phyloP scores from a whole-genome alignment of 2,888 invertebrate genomes.

The Arrhopalites spinosus region DNA sequence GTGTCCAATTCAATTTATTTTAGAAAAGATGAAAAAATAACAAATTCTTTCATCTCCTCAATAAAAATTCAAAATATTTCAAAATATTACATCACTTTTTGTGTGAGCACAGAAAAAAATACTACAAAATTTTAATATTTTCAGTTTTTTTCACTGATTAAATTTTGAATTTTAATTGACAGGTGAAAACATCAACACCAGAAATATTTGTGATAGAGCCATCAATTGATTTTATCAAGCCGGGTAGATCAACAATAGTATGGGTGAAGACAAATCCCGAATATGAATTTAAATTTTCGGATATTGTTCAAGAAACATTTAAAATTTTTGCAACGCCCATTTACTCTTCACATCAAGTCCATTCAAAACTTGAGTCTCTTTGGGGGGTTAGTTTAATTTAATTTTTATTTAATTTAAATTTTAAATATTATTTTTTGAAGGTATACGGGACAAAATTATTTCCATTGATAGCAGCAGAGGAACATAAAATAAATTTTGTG shows the following conservation, averaged over 20 bases:
- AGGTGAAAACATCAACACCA: constrained; percentile 28
- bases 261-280: constrained; percentile 17
- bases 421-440: background rate
- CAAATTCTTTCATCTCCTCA: background rate
- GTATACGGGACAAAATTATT: constrained; percentile 3
- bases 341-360: constrained; percentile 5
- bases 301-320: constrained; percentile 23
- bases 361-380: background rate
- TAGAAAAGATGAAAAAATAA: background rate
- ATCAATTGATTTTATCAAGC: constrained; percentile 2
- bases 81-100: constrained; percentile 17
- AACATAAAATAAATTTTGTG: constrained; percentile 19
- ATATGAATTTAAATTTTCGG: constrained; percentile 26
- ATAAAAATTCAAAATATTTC: constrained; percentile 11
- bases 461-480: constrained; percentile 19
- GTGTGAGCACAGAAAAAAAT: background rate
- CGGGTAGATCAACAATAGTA: background rate
- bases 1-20: background rate
- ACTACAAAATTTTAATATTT: too few species aligned
- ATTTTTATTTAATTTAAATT: background rate
- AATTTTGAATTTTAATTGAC: background rate
- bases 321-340: constrained; percentile 28
- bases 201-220: constrained; percentile 27
- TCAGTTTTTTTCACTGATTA: too few species aligned
- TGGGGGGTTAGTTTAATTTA: constrained; percentile 10